Base-by-base conservation (phyloP, 2,797 vertebrate species). In the Cossypha caffra region DNA sequence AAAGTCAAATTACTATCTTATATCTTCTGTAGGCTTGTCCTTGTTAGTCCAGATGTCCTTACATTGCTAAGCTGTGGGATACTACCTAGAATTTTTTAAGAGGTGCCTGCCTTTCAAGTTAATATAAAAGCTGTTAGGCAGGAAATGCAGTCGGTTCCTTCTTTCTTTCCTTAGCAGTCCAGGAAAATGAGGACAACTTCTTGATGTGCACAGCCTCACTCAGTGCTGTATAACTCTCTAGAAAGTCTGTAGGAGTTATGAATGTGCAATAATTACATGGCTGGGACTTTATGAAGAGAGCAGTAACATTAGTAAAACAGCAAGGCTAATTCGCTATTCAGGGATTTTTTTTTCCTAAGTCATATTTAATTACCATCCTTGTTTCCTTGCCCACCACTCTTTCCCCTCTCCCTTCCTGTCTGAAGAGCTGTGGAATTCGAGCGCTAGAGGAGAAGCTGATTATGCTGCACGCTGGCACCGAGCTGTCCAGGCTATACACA, bases 291-390 rank as follows among this genome's bases (percentile, higher is more conserved):
- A 69, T 51, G 66, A 91, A 78, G 63, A 93, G 54, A 93, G 76
- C 43, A 77, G 62, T 52, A 91, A 47, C 62, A 78, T 88, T 28
- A 81, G 78, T 66, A 96, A 94, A 95, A 72, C 82, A 92, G 81
- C 61, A 95, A 63, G 40, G 88, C 93, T 97, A 97, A 96, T 95
- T 88, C 88, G 64, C 84, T 76, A 87, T 94, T 93, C 82, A 93
- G 74, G n/a, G 57, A 58, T 50, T 71, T 90, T 85, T 74, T 90
- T 61, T 43, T 42, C 76, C 86, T 62, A 94, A 96, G 93, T 86
- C 95, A 92, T 95, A 92, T 87, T 88, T 97, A 96, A 96, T 96
- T 92, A 88, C 88, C 86, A 84, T 82, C 88, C 88, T 88, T 62
- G 45, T 90, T 95, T 91, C 83, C 33, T 82, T 95, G 79, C 88